These are phyloP conservation scores for Ardeotis arabs DNA, from an alignment of 2,113 vertebrate genomes.

Conservation along the genomic window DNA sequence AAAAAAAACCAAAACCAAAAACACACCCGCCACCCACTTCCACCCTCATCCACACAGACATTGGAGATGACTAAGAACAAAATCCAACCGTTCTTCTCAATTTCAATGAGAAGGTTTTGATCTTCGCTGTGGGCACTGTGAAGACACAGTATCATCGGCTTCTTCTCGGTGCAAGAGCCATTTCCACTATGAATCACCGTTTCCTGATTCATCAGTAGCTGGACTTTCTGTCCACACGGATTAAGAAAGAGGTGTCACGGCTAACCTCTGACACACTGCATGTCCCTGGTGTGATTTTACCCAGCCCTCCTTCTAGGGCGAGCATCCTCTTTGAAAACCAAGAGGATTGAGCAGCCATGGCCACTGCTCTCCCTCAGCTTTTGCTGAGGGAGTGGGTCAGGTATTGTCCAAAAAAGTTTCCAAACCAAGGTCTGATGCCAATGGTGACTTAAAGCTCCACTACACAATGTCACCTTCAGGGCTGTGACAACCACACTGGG, in stretches of 20 bases:
- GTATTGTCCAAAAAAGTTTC: background rate
- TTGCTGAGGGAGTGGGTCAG: background rate
- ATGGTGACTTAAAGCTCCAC: background rate
- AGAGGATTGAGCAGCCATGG: background rate
- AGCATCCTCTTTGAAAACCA: background rate
- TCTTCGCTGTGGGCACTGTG: background rate
- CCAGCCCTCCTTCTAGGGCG: background rate
- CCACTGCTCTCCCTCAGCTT: background rate
- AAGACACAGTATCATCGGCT: background rate
- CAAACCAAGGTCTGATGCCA: background rate
- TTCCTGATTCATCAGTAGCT: conserved; percentile 7
- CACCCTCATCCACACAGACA: background rate
- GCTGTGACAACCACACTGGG: background rate
- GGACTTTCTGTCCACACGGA: background rate
- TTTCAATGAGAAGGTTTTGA: background rate
- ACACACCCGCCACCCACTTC: background rate
- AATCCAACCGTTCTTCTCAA: background rate
- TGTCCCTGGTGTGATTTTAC: background rate
- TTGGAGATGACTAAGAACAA: background rate
- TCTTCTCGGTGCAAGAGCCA: background rate
- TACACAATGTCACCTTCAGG: background rate
- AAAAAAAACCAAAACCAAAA: background rate
- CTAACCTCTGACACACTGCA: background rate
- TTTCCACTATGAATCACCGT: background rate
- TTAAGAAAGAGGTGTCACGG: background rate